A percentile compares a stretch with the other conserved stretches of the same genome.
Conservation (phyloP, 2,797 vertebrate genomes). For the Eulemur coronatus region DNA sequence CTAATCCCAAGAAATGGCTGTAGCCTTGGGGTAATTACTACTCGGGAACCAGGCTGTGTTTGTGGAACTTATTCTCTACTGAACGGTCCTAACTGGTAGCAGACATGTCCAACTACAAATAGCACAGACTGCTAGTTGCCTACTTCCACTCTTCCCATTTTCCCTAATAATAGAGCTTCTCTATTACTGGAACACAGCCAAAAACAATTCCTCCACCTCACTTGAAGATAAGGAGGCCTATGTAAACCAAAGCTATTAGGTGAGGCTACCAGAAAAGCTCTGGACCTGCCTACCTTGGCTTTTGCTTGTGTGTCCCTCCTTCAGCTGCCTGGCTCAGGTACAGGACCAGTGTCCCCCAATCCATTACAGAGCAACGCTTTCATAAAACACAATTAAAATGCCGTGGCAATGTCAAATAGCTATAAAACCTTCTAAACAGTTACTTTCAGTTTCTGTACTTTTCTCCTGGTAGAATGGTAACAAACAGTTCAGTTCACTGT, state of each 20-base stretch:
- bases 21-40: background rate
- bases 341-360: background rate
- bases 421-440: background rate
- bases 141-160: background rate
- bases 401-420: background rate
- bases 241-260: background rate
- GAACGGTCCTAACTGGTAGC: background rate
- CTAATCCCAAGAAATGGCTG: background rate
- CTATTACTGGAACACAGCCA: background rate
- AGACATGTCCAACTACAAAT: background rate
- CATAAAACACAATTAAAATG: background rate
- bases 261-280: background rate
- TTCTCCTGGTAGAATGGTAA: background rate
- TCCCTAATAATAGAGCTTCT: background rate
- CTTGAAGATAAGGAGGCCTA: background rate
- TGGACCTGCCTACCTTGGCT: background rate
- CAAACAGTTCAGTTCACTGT: background rate
- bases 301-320: background rate
- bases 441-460: background rate
- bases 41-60: background rate
- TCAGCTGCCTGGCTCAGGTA: background rate
- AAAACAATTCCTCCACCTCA: background rate
- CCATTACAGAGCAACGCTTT: background rate
- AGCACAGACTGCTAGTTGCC: background rate
- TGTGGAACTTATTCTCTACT: background rate